Percentiles rank a stretch among this genome's conserved stretches.
Conservation (phyloP, 2,113 vertebrate genomes). For the Tyrannus savana region DNA sequence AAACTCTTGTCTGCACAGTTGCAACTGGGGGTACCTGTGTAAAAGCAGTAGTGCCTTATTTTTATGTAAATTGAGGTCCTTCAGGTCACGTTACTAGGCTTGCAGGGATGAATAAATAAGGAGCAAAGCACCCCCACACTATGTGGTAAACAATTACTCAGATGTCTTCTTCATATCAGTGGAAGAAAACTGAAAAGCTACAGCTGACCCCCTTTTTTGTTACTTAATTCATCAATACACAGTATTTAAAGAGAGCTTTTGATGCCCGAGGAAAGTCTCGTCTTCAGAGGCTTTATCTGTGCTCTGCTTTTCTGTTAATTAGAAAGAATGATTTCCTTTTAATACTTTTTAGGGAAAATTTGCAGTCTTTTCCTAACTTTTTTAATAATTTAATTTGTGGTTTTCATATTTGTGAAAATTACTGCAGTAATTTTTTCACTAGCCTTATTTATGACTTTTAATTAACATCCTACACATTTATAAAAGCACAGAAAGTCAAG, state of each 20-base stretch:
- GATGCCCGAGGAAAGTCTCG: not conserved
- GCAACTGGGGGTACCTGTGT: conserved; percentile 66
- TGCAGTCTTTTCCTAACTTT: not conserved
- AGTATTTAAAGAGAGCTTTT: not conserved
- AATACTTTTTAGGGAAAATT: not conserved
- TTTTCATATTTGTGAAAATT: not conserved
- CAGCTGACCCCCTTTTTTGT: not conserved
- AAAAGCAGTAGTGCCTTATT: conserved; percentile 66
- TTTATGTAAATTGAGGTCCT: conserved; percentile 73
- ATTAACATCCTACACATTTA: not conserved
- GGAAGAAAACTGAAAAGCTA: conserved; percentile 27
- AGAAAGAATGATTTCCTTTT: not conserved
- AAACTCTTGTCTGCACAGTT: conserved; percentile 68
- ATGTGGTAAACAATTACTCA: conserved; percentile 47
- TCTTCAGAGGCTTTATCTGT: not conserved
- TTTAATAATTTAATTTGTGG: not conserved
- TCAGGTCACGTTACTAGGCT: conserved; percentile 51
- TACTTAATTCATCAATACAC: not conserved
- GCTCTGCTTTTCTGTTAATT: not conserved
- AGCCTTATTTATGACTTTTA: not conserved
- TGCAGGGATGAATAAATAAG: conserved; percentile 41
- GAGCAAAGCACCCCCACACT: conserved; percentile 28
- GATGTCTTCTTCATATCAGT: not conserved
- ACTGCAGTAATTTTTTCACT: not conserved
- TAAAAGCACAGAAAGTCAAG: not conserved